phyloP scores from a whole-genome alignment of 2,888 invertebrate genomes.

The Melieria crassipennis region DNA sequence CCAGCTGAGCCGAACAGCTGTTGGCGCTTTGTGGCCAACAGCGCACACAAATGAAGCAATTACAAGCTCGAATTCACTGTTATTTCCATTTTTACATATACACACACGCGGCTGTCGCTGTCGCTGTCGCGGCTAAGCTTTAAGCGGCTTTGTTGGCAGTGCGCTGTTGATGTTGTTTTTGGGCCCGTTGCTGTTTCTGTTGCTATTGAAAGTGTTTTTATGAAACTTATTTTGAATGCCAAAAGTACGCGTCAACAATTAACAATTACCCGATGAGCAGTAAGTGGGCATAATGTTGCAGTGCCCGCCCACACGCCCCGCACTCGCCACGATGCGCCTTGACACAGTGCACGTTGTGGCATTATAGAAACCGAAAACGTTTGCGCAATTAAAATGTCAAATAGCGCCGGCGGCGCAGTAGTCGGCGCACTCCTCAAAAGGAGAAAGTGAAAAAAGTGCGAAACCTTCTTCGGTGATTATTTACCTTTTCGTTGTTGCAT shows the following conservation, averaged over 20 bases:
- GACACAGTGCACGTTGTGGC: too few relatives aligned
- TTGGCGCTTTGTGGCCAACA: background rate
- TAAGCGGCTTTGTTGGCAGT: too few relatives aligned
- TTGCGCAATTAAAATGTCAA: constrained; percentile 32
- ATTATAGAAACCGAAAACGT: background rate
- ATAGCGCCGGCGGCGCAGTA: background rate
- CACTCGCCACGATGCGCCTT: background rate
- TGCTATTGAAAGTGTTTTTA: too few relatives aligned
- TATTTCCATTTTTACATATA: too few relatives aligned
- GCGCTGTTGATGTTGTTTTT: too few relatives aligned
- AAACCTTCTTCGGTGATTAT: constrained; percentile 25
- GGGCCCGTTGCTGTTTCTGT: too few relatives aligned
- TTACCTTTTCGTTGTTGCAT: constrained; percentile 1
- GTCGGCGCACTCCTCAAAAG: constrained; percentile 19
- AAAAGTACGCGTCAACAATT: background rate
- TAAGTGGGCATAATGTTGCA: constrained; percentile 7
- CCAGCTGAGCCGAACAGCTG: constrained; percentile 16
- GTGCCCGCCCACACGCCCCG: background rate
- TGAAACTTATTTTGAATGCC: background rate
- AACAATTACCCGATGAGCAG: background rate
- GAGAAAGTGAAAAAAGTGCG: constrained; percentile 31
- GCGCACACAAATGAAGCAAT: constrained; percentile 4
- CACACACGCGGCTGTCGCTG: too few relatives aligned
- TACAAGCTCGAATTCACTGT: background rate
- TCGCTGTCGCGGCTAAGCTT: too few relatives aligned